Conservation (phyloP, 2,888 invertebrate species). For the Empis stercorea region DNA sequence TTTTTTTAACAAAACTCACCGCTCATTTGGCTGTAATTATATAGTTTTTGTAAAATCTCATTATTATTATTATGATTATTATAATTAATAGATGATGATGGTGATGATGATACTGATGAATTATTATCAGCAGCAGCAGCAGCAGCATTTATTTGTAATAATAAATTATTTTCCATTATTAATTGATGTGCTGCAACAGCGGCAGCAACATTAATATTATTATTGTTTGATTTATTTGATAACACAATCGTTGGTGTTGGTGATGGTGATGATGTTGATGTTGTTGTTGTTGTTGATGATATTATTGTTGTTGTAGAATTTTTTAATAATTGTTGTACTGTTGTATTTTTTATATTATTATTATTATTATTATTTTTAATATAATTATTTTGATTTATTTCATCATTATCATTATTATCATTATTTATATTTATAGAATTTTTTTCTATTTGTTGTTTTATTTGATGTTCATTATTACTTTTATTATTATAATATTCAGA, state of each 20-base stretch:
- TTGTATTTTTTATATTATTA: slow-evolving; percentile 10
- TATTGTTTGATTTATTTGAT: background rate
- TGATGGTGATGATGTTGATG: slow-evolving; percentile 4
- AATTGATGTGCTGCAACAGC: slow-evolving; percentile 8
- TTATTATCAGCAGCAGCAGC: no score
- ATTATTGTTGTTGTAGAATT: slow-evolving; percentile 1
- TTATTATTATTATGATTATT: slow-evolving; percentile 8
- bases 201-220: background rate
- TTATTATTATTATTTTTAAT: slow-evolving; percentile 14
- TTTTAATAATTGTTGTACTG: no score
- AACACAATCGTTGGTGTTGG: slow-evolving; percentile 8
- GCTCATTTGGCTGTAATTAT: slow-evolving; percentile 32
- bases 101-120: slow-evolving; percentile 3
- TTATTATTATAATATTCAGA: slow-evolving; percentile 1
- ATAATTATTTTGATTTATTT: slow-evolving; percentile 14
- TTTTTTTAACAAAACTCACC: slow-evolving; percentile 25
- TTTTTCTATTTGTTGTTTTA: background rate
- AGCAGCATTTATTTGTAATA: slow-evolving; percentile 19
- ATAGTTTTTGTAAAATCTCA: slow-evolving; percentile 29
- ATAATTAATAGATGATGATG: background rate
- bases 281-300: slow-evolving; percentile 1
- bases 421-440: slow-evolving; percentile 14
- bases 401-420: slow-evolving; percentile 14
- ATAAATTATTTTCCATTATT: slow-evolving; percentile 19
- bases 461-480: slow-evolving; percentile 4